Conservation (phyloP, 2,797 vertebrate genomes). For the Geotrypetes seraphini region DNA sequence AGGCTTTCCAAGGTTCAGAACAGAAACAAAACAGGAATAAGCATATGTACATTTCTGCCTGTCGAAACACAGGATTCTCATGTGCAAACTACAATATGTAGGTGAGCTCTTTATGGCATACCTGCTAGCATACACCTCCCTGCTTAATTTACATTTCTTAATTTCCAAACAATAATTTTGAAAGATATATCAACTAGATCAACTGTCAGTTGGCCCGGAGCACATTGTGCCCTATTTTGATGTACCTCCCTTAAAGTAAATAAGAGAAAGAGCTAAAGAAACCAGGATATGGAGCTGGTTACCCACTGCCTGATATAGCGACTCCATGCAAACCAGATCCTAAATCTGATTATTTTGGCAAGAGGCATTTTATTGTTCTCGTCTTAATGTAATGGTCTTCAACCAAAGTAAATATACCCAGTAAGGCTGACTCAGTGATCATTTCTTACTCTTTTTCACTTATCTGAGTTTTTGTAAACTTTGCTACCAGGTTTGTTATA, state of each 20-base stretch:
- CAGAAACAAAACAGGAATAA: conserved; percentile 27
- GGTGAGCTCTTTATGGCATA: too few species aligned
- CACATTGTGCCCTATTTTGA: background rate
- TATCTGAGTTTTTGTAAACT: too few species aligned
- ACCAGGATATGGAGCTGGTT: background rate
- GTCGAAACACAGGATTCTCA: too few species aligned
- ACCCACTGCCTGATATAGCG: conserved; percentile 1
- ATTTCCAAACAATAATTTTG: too few species aligned
- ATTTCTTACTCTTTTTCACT: too few species aligned
- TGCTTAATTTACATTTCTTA: too few species aligned
- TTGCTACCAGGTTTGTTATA: too few species aligned
- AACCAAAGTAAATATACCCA: conserved; percentile 7
- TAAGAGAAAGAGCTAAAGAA: conserved; percentile 13
- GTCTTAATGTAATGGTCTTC: background rate
- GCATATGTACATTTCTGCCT: too few species aligned
- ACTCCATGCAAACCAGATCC: background rate
- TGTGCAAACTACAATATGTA: too few species aligned
- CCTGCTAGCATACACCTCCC: too few species aligned
- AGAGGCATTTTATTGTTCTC: conserved; percentile 17
- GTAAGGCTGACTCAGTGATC: too few species aligned
- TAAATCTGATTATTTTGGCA: conserved; percentile 15
- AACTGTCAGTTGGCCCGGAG: background rate
- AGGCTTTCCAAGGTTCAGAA: conserved; percentile 29
- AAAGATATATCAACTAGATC: background rate
- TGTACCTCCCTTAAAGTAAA: background rate